phyloP scores from a whole-genome alignment of 2,113 vertebrate species.

The Psittacula cyanocephala region DNA sequence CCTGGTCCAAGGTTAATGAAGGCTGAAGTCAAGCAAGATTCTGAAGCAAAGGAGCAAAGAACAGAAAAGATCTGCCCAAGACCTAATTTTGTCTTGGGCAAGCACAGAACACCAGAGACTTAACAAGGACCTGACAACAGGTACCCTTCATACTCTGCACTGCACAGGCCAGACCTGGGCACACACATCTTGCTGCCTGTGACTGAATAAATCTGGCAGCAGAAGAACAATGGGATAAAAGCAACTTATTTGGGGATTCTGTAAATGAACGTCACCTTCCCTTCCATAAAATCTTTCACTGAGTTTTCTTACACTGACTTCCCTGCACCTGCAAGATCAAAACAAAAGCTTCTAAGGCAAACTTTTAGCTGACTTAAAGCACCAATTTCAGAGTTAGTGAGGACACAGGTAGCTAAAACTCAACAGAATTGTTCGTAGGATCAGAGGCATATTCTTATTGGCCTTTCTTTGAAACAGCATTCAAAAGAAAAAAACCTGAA shows the following conservation, averaged over 20 bases:
- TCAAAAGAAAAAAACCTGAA: background rate
- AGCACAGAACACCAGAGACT: background rate
- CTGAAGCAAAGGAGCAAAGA: background rate
- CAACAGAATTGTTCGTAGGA: background rate
- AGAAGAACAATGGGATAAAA: background rate
- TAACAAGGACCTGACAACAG: background rate
- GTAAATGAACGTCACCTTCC: background rate
- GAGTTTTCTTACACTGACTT: background rate
- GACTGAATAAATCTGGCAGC: background rate
- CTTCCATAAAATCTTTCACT: background rate
- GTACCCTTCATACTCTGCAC: background rate
- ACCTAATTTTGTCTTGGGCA: background rate
- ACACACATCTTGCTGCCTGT: background rate
- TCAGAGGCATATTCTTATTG: background rate
- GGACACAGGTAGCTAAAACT: background rate
- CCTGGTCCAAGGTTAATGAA: background rate
- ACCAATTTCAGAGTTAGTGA: background rate
- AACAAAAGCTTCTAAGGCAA: background rate
- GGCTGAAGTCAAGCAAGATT: background rate
- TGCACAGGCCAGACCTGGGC: background rate
- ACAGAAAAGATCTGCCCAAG: background rate
- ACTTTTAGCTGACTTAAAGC: background rate
- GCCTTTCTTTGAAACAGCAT: background rate
- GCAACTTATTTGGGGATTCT: background rate
- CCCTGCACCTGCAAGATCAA: background rate